Base-by-base conservation (phyloP, 64 coral and sea anemone genomes). In the Montipora sp. region DNA sequence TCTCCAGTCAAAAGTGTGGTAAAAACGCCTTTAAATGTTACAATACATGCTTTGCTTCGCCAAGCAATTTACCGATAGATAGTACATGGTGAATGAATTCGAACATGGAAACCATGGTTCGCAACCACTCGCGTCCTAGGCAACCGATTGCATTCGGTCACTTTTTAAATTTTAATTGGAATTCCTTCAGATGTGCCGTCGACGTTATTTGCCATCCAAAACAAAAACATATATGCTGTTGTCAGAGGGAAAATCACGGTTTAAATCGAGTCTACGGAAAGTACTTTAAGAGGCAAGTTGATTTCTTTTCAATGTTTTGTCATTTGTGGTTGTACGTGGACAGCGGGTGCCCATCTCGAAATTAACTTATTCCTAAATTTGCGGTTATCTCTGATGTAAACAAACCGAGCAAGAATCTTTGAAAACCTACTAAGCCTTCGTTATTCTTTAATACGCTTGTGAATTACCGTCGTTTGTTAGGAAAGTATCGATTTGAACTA, bases 331-430 rank as follows among this genome's bases (percentile, higher is more conserved):
- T 11, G 9, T 7, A 3, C 3, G 11, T 44, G 1, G 55, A 21
- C 27, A 65, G 27, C 58, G 80, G 80, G 80, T 63, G 80, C 45
- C 12, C 18, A 6, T 4, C 18, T 16, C 16, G 55, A 82, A 82
- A 45, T 82, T 71, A 22, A 23, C 68, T 9, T 82, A 82, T 82
- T 82, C 57, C 55, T 61, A 63, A 82, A 58, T 80, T 60, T 65
- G 78, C n/a, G 78, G 48, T 80, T 80, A 59, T 43, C 7, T 16
- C 23, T 82, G 24, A 15, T 21, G 58, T 82, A 82, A 82, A 65
- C 58, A 82, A 82, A 82, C 55, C 7, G 14, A 82, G 22, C 58
- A 65, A 66, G 14, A 9, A 74, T 23, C 9, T 27, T 36, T 36
- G 36, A 36, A 36, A 36, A 36, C 36, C 36, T 36, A 36, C 36